phyloP scores from a whole-genome alignment of 2,797 vertebrate species.

The Alfaro cultratus region DNA sequence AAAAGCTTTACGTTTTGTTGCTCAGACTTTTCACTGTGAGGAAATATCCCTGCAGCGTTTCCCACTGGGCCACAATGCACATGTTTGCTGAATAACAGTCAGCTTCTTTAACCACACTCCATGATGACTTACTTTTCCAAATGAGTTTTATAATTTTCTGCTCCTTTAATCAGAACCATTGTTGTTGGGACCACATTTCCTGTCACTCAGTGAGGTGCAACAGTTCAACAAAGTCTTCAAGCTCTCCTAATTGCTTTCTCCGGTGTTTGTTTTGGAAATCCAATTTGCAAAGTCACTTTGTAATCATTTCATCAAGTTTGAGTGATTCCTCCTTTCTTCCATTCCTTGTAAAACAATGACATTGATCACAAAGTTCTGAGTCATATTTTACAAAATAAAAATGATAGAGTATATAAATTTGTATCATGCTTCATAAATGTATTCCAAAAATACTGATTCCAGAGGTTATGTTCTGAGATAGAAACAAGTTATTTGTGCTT shows the following conservation, averaged over 20 bases:
- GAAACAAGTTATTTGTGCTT: not conserved
- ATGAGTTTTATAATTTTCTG: not conserved
- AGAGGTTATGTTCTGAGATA: not conserved
- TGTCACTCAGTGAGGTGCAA: not conserved
- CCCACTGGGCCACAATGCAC: not conserved
- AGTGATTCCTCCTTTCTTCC: not conserved
- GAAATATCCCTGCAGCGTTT: not conserved
- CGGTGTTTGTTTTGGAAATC: not conserved
- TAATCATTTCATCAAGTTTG: not conserved
- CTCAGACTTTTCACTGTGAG: not conserved
- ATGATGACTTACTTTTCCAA: not conserved
- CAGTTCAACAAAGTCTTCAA: not conserved
- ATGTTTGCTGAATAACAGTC: slow-evolving; percentile 1
- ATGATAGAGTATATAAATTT: not conserved
- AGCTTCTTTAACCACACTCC: not conserved
- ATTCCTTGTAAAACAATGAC: not conserved
- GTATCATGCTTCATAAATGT: not conserved
- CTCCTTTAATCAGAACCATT: not conserved
- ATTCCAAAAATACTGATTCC: not conserved
- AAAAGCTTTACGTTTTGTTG: not conserved
- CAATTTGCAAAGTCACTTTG: not conserved
- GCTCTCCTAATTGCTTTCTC: not conserved
- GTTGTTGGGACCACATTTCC: not conserved
- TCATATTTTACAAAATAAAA: not conserved
- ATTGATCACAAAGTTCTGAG: not conserved